Conservation (phyloP, 92 coral and sea anemone species). For the Epizoanthus illoricatus region DNA sequence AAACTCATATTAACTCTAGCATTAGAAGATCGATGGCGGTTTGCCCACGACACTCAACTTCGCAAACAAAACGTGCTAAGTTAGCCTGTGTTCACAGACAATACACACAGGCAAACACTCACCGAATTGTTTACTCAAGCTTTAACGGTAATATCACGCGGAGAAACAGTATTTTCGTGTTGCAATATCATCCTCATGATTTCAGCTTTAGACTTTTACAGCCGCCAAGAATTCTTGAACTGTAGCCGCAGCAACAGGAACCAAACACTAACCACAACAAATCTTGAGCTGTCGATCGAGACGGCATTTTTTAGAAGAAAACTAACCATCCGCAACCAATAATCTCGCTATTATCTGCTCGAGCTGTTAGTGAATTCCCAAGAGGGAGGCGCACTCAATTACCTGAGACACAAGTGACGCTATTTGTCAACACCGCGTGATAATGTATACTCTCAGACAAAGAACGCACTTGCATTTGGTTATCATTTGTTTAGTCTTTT, state of each 20-base stretch:
- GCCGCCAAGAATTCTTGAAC: background rate
- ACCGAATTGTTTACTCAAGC: slow-evolving; percentile 14
- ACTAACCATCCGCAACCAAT: background rate
- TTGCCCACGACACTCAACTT: background rate
- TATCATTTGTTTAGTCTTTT: too few relatives aligned
- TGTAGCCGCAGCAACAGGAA: slow-evolving; percentile 18
- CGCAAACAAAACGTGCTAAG: slow-evolving; percentile 10
- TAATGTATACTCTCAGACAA: too few relatives aligned
- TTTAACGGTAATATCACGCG: background rate
- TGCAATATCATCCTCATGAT: background rate
- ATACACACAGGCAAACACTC: slow-evolving; percentile 6
- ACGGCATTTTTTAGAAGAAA: background rate
- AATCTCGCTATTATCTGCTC: slow-evolving; percentile 12
- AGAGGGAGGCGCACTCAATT: background rate
- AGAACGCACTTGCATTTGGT: too few relatives aligned
- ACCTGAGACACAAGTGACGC: too few relatives aligned
- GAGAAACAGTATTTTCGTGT: background rate
- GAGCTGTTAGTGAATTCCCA: background rate
- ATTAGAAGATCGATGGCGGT: background rate
- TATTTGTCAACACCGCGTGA: too few relatives aligned
- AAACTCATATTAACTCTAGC: slow-evolving; percentile 43
- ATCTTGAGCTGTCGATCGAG: background rate
- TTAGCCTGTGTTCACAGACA: slow-evolving; percentile 16
- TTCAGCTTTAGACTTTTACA: background rate
- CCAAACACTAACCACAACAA: background rate